phyloP scores from a whole-genome alignment of 1,140 invertebrate genomes.

The Drosophila ercepeae region DNA sequence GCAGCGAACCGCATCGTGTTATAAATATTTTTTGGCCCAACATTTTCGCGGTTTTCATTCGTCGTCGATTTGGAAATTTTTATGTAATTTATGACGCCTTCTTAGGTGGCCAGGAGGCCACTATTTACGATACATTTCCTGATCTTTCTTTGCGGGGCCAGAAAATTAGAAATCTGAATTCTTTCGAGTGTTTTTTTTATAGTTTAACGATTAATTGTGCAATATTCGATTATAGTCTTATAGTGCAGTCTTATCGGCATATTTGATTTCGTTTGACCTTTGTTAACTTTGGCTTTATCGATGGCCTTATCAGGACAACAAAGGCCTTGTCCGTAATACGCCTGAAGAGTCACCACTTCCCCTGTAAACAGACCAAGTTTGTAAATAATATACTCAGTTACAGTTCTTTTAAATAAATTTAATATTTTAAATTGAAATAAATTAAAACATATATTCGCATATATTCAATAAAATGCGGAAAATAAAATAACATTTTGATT shows the following conservation, averaged over 20 bases:
- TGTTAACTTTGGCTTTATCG: conserved; percentile 40
- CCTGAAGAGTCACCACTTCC: conserved; percentile 25
- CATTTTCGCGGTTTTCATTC: conserved; percentile 56
- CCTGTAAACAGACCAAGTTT: neutral
- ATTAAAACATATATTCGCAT: conserved; percentile 21
- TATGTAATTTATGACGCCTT: conserved; percentile 45
- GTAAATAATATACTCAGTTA: too few relatives aligned
- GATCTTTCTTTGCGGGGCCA: conserved; percentile 19
- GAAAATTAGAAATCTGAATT: too few relatives aligned
- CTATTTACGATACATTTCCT: conserved; percentile 41
- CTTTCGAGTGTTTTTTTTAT: too few relatives aligned
- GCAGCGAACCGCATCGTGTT: conserved; percentile 56
- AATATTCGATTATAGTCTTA: conserved; percentile 11
- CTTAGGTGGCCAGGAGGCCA: conserved; percentile 40
- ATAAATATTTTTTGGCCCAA: conserved; percentile 59
- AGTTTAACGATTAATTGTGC: too few relatives aligned
- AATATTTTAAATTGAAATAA: too few relatives aligned
- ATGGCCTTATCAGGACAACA: conserved; percentile 21
- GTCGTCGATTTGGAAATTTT: conserved; percentile 43
- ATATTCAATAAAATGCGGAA: conserved; percentile 29
- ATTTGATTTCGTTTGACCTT: conserved; percentile 9
- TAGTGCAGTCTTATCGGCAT: neutral
- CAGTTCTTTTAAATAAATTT: too few relatives aligned
- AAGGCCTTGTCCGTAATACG: conserved; percentile 23
- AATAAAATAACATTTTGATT: too few relatives aligned